Percentiles rank a stretch among this genome's conserved stretches.
phyloP scores from a whole-genome alignment of 1,140 invertebrate species.

The Aphelinus certus region DNA sequence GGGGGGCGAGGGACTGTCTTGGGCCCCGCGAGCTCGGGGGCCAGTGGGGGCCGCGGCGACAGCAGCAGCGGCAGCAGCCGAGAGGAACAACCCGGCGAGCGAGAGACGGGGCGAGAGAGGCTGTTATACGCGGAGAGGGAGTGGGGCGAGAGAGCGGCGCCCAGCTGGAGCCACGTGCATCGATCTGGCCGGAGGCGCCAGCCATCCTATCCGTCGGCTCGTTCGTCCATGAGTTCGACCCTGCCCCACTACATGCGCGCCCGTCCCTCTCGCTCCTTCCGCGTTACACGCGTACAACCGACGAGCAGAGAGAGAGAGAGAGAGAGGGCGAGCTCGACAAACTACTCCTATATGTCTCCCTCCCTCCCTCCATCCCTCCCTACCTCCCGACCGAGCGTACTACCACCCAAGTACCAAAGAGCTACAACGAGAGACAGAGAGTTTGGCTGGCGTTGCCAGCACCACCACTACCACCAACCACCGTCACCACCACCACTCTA shows the following conservation, averaged over 20 bases:
- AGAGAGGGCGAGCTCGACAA: neutral
- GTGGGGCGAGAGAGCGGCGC: conserved; percentile 58
- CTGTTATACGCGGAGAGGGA: conserved; percentile 17
- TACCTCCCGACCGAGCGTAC: neutral
- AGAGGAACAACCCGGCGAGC: neutral
- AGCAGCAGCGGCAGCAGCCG: too few relatives aligned
- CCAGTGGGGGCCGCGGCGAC: too few relatives aligned
- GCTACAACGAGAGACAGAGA: neutral
- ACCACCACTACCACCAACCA: neutral
- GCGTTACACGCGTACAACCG: neutral
- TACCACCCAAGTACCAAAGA: too few relatives aligned
- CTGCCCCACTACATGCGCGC: conserved; percentile 54
- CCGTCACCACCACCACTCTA: neutral
- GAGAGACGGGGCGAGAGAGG: conserved; percentile 15
- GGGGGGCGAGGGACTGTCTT: too few relatives aligned
- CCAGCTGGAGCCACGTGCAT: conserved; percentile 67
- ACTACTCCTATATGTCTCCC: neutral
- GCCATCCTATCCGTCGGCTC: conserved; percentile 66
- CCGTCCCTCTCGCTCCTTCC: conserved; percentile 26
- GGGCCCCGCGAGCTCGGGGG: too few relatives aligned
- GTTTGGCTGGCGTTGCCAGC: neutral
- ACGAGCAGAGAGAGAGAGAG: neutral
- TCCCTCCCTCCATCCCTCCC: neutral
- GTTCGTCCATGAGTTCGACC: conserved; percentile 67
- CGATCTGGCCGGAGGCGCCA: conserved; percentile 67